A percentile compares a stretch with the other conserved stretches of the same genome.
phyloP scores from a whole-genome alignment of 2,113 vertebrate genomes.

The Vulpes ferrilata region DNA sequence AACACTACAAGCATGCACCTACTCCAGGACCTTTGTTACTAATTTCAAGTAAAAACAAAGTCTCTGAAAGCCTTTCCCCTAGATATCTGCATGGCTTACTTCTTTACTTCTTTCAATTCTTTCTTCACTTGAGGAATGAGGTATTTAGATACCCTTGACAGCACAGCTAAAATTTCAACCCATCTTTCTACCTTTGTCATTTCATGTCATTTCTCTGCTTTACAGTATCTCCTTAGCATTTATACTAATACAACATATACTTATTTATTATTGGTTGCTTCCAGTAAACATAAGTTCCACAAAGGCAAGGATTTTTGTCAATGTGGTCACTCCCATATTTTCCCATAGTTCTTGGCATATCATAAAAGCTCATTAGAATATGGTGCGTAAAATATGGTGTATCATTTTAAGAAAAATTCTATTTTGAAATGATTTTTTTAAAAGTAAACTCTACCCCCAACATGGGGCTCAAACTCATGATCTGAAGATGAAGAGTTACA shows the following conservation, averaged over 20 bases:
- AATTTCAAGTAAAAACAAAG: background rate
- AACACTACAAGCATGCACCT: background rate
- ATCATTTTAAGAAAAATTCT: background rate
- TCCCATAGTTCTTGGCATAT: background rate
- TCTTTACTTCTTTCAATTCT: background rate
- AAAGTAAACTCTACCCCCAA: background rate
- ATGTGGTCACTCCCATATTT: background rate
- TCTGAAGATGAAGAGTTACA: background rate
- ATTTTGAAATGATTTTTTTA: background rate
- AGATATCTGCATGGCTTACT: background rate
- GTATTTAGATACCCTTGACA: background rate
- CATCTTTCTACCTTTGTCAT: background rate
- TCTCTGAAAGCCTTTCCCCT: background rate
- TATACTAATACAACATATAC: background rate
- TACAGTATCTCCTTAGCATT: background rate
- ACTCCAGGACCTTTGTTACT: background rate
- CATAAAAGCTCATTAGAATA: background rate
- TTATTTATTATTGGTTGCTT: background rate
- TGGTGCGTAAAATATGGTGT: background rate
- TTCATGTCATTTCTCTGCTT: background rate
- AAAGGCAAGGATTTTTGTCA: background rate
- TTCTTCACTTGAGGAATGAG: background rate
- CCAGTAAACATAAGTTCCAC: background rate
- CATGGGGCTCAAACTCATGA: background rate
- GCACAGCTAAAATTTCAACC: background rate